Evolutionary conservation across 2,113 vertebrate genomes (phyloP).

Genomic region (Eulemur rufifrons): DNA sequence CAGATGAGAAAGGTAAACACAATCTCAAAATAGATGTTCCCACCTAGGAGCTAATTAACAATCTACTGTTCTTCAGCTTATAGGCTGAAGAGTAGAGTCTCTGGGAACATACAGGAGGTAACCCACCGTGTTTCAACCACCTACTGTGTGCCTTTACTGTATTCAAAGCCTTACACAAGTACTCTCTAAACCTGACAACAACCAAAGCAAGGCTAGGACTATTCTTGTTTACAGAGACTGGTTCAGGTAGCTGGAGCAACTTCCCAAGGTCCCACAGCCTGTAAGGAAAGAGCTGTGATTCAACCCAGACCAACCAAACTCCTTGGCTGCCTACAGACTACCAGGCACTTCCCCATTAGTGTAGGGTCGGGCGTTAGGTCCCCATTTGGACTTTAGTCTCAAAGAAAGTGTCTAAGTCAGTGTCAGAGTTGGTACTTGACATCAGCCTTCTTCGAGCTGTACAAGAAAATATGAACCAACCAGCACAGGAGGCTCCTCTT

Average conservation of each 20-base stretch:
- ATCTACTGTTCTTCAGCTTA: not conserved
- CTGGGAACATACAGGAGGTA: not conserved
- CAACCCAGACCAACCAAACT: not conserved
- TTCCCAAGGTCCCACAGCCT: not conserved
- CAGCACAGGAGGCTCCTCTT: not conserved
- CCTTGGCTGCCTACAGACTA: not conserved
- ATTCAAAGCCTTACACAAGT: not conserved
- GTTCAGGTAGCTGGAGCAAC: not conserved
- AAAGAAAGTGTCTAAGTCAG: not conserved
- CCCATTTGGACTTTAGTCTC: not conserved
- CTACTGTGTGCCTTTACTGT: not conserved
- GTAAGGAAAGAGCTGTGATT: not conserved
- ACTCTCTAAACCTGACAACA: not conserved
- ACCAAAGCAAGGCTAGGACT: not conserved
- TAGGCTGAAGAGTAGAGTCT: not conserved
- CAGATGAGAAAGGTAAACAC: not conserved
- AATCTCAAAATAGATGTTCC: not conserved
- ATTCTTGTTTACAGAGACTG: not conserved
- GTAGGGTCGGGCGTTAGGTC: not conserved
- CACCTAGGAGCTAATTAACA: not conserved
- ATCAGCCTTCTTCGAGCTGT: not conserved
- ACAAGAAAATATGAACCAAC: not conserved
- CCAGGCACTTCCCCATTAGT: not conserved
- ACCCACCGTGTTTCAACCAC: not conserved
- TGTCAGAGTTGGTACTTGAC: not conserved